Conservation (phyloP, 2,113 vertebrate species). For the Tauraco erythrolophus region DNA sequence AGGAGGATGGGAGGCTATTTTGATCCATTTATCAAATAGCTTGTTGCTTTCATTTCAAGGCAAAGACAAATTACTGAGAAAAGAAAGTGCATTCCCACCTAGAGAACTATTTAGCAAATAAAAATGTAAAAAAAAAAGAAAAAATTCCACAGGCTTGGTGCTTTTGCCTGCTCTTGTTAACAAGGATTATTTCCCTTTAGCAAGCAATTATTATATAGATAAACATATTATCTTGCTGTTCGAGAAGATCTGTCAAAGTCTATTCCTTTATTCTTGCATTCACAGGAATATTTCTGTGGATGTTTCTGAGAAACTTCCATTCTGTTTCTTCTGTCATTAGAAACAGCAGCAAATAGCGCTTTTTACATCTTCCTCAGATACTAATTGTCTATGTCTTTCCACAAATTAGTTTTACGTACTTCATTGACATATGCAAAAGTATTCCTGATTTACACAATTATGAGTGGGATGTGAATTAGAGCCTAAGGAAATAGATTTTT, state of each 20-base stretch:
- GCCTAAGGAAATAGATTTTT: not conserved
- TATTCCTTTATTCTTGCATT: not conserved
- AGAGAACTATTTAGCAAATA: not conserved
- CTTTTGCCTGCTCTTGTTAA: not conserved
- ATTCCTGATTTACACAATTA: not conserved
- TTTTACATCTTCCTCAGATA: not conserved
- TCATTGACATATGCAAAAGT: not conserved
- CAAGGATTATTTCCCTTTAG: not conserved
- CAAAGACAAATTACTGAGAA: not conserved
- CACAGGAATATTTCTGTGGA: not conserved
- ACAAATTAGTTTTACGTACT: not conserved
- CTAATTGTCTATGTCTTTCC: not conserved
- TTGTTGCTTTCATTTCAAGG: constrained; percentile 25
- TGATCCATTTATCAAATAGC: not conserved
- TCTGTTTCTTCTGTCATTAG: not conserved
- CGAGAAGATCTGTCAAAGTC: not conserved
- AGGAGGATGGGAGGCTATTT: not conserved
- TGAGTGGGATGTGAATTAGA: not conserved
- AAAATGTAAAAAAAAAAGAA: not conserved
- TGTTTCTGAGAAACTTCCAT: not conserved
- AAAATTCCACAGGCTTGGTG: not conserved
- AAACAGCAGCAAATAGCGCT: not conserved
- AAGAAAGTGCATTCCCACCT: constrained; percentile 15
- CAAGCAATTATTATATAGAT: not conserved
- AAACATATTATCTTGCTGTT: not conserved